Conservation (phyloP, 2,797 vertebrate genomes). For the Oophaga sylvatica region DNA sequence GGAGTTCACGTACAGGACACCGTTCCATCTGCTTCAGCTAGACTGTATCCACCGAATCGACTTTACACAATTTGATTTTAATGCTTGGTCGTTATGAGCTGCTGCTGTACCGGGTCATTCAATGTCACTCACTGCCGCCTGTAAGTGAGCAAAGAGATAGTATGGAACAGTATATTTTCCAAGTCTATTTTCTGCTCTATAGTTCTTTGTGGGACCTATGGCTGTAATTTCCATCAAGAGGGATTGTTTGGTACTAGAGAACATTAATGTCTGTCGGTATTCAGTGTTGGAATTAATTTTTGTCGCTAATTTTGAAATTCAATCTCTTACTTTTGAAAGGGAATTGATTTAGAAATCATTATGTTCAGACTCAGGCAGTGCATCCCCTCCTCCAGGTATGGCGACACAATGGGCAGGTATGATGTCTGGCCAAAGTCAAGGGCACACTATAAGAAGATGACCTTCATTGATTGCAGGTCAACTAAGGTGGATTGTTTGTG, state of each 20-base stretch:
- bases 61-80: neutral
- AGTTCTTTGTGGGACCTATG: neutral
- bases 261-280: neutral
- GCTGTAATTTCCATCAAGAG: slow-evolving; percentile 25
- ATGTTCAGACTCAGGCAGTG: too few species aligned
- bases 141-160: neutral
- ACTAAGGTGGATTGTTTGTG: neutral
- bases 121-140: neutral
- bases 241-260: neutral
- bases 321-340: slow-evolving; percentile 7
- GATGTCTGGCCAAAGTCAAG: too few species aligned
- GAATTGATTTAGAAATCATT: neutral
- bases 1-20: slow-evolving; percentile 3
- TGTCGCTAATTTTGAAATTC: slow-evolving; percentile 9
- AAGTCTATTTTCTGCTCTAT: neutral
- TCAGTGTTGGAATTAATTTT: slow-evolving; percentile 16
- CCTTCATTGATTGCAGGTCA: neutral
- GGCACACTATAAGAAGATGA: neutral
- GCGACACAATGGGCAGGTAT: too few species aligned
- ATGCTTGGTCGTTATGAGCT: neutral
- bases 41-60: slow-evolving; percentile 12
- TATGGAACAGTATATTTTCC: neutral
- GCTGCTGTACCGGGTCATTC: neutral
- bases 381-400: too few species aligned
- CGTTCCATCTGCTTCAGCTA: neutral